Base-by-base conservation (phyloP, 2,113 vertebrate species). In the Oncorhynchus keta region DNA sequence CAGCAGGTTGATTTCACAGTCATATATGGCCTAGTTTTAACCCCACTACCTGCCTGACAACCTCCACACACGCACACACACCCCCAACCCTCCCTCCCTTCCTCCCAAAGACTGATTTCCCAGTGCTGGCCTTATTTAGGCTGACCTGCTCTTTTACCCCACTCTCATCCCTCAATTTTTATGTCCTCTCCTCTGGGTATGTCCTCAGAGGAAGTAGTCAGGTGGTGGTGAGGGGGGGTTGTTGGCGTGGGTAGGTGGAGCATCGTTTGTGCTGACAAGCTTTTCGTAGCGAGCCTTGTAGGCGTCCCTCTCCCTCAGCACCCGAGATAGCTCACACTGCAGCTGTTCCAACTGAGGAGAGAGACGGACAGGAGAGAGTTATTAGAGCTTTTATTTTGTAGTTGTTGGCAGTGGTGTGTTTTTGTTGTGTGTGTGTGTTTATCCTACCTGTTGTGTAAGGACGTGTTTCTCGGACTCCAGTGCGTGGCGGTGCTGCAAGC, bases 381-480 rank as follows among this genome's bases (percentile, higher is more conserved):
- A 3, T 64, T n/a, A 64, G 13, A 22, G 61, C 24, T 22, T 64
- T 45, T 11, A 24, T 64, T 24, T n/a, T 26, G 61, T 64, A 64
- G 61, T n/a, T 24, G 11, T 6, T 18, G 51, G 3, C 51, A 18
- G 16, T 18, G 51, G 69, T 13, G 39, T 65, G 45, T 66, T 30
- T n/a, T 39, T 32, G 5, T 39, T 39, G 7, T 8, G 35, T 39
- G 14, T 55, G 8, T 68, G 65, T 55, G 5, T 68, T 49, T 55
- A 2, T 65, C 22, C 48, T 79, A 97, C 94, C 93, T 97, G 95
- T 39, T 94, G 93, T 11, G 93, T 93, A 81, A 97, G 93, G 61
- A 95, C 92, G n/a, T 94, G 92, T 62, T 96, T 96, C 87, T 97
- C 96, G 0, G 95, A 95, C 91, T 97, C 95, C 74, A 97, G 94